Evolutionary conservation across 2,888 invertebrate species (phyloP).

Genomic region (Nephrotoma guestfalica): DNA sequence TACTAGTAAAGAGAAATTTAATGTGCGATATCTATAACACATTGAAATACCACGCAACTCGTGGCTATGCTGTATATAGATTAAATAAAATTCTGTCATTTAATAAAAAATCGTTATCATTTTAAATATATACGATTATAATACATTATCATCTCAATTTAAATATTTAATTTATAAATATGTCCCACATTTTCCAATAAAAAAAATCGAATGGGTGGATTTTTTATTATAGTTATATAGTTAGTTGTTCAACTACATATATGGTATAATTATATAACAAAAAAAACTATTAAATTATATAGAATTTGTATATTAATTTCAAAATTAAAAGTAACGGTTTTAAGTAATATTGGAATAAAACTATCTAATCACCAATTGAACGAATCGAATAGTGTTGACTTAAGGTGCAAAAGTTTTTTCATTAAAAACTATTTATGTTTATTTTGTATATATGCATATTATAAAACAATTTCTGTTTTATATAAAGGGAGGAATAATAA

Average conservation of each 20-base stretch:
- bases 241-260: background rate
- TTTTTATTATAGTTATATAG: background rate
- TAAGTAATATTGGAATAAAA: background rate
- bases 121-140: background rate
- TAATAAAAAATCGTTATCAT: too few relatives aligned
- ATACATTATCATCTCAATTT: background rate
- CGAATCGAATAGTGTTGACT: background rate
- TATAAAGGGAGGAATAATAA: background rate
- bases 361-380: background rate
- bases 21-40: too few relatives aligned
- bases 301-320: background rate
- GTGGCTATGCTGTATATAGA: too few relatives aligned
- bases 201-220: background rate
- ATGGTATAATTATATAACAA: background rate
- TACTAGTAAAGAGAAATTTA: too few relatives aligned
- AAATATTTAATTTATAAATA: background rate
- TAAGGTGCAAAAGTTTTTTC: background rate
- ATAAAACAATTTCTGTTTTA: background rate
- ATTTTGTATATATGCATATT: background rate
- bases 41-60: too few relatives aligned
- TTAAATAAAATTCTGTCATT: too few relatives aligned
- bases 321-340: background rate
- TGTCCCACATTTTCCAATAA: background rate
- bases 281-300: background rate
- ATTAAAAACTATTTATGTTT: background rate